Base-by-base conservation (phyloP, 2,888 invertebrate genomes). In the Pandemis heparana region DNA sequence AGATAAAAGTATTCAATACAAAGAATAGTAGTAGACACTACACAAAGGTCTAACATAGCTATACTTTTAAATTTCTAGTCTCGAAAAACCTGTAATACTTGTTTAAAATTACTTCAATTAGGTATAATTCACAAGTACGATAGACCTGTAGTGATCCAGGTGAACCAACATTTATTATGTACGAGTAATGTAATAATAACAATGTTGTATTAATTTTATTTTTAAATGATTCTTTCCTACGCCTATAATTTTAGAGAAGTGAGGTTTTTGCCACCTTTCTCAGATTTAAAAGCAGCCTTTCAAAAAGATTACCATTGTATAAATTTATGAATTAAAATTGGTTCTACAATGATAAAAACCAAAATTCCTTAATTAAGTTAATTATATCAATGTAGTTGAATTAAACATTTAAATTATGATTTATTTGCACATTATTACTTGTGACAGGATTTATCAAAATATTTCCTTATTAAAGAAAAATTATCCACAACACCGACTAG, bases 1-100 rank as follows among this genome's bases (percentile, higher is more conserved):
- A 77, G 82, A 82, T 80, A 83, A 85, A 85, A 78, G 71, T 76
- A 75, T 74, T 48, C 39, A 62, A 62, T 62, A 16, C 5, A 32
- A 69, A 60, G 46, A 23, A 32, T 68, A 73, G 59, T 68, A 73
- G 62, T 72, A 73, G 56, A 4, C 64, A 53, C 60, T 43, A 61
- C 71, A 53, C 6, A 23, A 12, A 12, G 23, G 5, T 56, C 3
- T 10, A 23, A 23, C 14, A 48, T 48, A n/a, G 5, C 48, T n/a
- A 12, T 38, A 67, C 48, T 64, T 43, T 69, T 66, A 61, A 64
- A 51, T 74, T 63, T 79, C 77, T 79, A 79, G 78, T 79, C 78
- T 74, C 38, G n/a, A 65, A 48, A 9, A 68, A 67, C 62, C 14
- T 12, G 0, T 56, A 23, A 9, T 56, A 18, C n/a, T 18, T 18